Base-by-base conservation (phyloP, 2,797 vertebrate species). In the Silurus lanzhouensis region DNA sequence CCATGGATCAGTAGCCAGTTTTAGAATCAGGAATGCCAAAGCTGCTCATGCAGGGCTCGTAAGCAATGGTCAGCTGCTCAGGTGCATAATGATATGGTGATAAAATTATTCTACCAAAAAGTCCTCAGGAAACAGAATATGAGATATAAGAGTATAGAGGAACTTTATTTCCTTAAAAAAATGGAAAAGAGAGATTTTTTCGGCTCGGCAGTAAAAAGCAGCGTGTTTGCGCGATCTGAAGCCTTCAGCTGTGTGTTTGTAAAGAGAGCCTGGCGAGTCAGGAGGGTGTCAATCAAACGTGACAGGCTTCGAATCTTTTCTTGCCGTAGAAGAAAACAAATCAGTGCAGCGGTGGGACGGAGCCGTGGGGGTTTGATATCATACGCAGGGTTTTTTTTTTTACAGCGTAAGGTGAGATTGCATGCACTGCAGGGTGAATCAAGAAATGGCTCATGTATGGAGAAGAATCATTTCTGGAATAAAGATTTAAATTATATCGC, bases 251-350 rank as follows among this genome's bases (percentile, higher is more conserved):
- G 27, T 63, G 58, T 44, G 55, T 60, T 22, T 60, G 1, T 38
- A 3, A 27, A 63, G 38, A 79, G 77, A 63, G 61, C 2, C 75
- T 12, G 75, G 75, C 13, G 75, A 60, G 55, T 77, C 77, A 79
- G 77, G 60, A 63, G 31, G 77, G 2, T 46, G 77, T 63, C 77
- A 79, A 58, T 63, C 77, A 63, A 9, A 46, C 7, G 58, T 15
- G 77, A 46, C 60, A 63, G 77, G 38, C 22, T 79, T 63, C 77
- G 61, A n/a, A 79, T 48, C 22, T 15, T 31, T 63, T 19, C 58
- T 15, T 5, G 6, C 38, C 0, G 31, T 46, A 12, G 31, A 63
- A 79, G 77, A 63, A 79, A 79, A 63, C 77, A 79, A 63, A 79
- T 79, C 58, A 46, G 60, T n/a, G 31, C 58, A n/a, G 38, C 20